Evolutionary conservation across 2,113 vertebrate genomes (phyloP).

Genomic region (Hipposideros armiger): DNA sequence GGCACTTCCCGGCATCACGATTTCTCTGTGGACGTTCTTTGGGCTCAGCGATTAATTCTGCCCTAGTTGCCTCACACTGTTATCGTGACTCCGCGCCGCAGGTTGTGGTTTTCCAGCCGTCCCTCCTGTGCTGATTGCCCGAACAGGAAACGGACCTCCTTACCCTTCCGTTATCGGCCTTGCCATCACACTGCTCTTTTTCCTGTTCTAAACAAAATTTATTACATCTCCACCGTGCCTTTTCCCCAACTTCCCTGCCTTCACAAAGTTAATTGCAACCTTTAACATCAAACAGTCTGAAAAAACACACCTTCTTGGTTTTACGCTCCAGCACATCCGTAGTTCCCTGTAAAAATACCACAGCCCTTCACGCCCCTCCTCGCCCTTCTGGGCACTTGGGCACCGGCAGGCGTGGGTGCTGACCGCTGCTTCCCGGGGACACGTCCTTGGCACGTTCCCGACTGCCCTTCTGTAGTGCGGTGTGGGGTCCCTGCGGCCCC

Average conservation of each 20-base stretch:
- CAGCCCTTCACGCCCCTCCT: accelerated
- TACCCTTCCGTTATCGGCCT: neutral
- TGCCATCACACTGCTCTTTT: neutral
- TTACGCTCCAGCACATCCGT: neutral
- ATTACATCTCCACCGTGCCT: neutral
- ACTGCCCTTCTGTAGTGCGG: neutral
- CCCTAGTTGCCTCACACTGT: neutral
- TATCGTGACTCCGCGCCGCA: neutral
- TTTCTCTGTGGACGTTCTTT: neutral
- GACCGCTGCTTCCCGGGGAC: neutral
- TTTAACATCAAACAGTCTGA: conserved; percentile 40
- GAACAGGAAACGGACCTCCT: conserved; percentile 48
- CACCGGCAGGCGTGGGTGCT: too few species aligned
- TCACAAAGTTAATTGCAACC: conserved; percentile 49
- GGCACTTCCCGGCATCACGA: neutral
- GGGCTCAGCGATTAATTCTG: accelerated
- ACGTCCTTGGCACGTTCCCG: neutral
- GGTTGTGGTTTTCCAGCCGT: neutral
- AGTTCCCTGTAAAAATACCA: neutral
- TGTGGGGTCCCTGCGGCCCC: neutral
- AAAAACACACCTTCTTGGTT: conserved; percentile 1
- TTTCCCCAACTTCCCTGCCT: neutral
- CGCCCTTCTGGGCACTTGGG: neutral
- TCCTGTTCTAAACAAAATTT: conserved; percentile 38
- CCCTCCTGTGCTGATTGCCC: neutral